Base-by-base conservation (phyloP, 1,140 invertebrate genomes). In the Conopomorpha cramerella region DNA sequence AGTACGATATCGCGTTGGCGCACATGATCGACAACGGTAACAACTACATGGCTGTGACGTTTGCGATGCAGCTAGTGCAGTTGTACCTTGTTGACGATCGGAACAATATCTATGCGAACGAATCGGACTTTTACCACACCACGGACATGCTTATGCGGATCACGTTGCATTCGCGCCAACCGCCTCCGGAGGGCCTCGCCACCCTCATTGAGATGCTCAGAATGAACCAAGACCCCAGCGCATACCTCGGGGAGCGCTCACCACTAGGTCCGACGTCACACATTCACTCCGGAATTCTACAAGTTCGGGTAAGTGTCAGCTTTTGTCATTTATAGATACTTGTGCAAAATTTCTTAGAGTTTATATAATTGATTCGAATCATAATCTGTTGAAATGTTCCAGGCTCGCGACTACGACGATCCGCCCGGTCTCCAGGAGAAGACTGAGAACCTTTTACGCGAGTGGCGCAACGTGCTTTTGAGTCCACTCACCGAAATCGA, bases 401-500 rank as follows among this genome's bases (percentile, higher is more conserved):
- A 94, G 81, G 86, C 91, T 14, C 83, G 91, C 34, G 93, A 96
- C 38, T 94, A 89, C 46, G 93, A 96, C 55, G 96, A 98, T 80
- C 95, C 95, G 10, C 92, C 91, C 3, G 94, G 92, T 8, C 76
- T 99, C 3, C 88, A 93, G 51, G 95, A 98, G 55, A 99, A 98
- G 66, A 96, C 95, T 0, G 96, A 99, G 61, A 93, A 84, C 45
- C 73, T 99, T 1, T 76, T 99, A 4, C 82, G 94, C 10, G 96
- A 99, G 59, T 99, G 97, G 97, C 91, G 98, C 2, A 85, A 82
- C 12, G 86, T 98, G 58, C 96, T 96, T 56, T 86, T 95, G 55
- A 88, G 85, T 14, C 81, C 82, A 3, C 68, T 83, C 4, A 79
- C 78, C 0, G 81, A 78, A 42, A 86, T 91, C 1, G 96, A 98